phyloP scores from a whole-genome alignment of 2,113 vertebrate species.

The Corynorhinus townsendii region DNA sequence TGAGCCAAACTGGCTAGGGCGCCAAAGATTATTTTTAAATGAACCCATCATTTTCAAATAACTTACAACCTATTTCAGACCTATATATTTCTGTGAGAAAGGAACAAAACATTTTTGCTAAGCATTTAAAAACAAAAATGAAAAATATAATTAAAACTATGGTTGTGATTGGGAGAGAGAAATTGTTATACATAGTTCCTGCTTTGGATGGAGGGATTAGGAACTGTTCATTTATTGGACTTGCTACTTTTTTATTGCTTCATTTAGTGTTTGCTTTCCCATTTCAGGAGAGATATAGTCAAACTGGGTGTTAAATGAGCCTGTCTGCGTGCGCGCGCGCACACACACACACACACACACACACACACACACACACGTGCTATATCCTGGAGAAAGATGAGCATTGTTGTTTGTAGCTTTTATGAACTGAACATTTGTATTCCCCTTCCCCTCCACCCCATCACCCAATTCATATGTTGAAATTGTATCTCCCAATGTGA shows the following conservation, averaged over 20 bases:
- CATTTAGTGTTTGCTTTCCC: not conserved
- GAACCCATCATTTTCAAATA: not conserved
- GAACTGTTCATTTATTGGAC: not conserved
- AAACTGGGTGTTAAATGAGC: not conserved
- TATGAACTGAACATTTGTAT: not conserved
- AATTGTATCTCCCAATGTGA: not conserved
- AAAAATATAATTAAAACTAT: not conserved
- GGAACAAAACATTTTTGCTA: not conserved
- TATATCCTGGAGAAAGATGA: not conserved
- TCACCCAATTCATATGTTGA: not conserved
- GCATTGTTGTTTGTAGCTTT: not conserved
- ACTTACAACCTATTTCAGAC: not conserved
- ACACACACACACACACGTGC: not conserved
- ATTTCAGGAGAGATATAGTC: not conserved
- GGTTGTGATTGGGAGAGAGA: not conserved
- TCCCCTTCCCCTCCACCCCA: not conserved
- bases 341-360: too few species aligned
- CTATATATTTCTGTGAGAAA: conserved; percentile 3
- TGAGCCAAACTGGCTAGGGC: too few species aligned
- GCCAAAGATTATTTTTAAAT: not conserved
- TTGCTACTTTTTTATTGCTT: not conserved
- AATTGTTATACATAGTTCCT: not conserved
- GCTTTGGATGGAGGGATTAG: not conserved
- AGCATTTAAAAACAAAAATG: conserved; percentile 8
- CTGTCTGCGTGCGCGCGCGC: not conserved